Conservation (phyloP, 2,888 invertebrate genomes). For the Dastarcus helophoroides region DNA sequence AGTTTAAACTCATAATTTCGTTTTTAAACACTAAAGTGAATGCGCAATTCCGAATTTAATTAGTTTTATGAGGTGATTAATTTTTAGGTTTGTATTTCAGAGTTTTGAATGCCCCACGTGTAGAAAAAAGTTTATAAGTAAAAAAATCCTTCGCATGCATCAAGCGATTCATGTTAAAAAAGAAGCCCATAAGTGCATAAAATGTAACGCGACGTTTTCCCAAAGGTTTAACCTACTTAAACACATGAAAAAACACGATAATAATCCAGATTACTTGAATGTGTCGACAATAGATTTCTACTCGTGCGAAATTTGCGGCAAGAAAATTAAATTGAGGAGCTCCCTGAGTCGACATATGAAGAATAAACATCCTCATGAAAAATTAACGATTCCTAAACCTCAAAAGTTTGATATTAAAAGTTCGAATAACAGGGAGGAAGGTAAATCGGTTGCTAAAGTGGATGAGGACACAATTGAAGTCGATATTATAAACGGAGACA, state of each 20-base stretch:
- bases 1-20: too few relatives aligned
- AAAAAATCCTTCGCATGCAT: slow-evolving; percentile 2
- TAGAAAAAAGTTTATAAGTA: slow-evolving; percentile 6
- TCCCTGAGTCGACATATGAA: slow-evolving; percentile 31
- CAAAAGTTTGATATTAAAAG: too few relatives aligned
- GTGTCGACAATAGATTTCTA: not conserved
- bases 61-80: too few relatives aligned
- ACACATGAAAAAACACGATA: slow-evolving; percentile 18
- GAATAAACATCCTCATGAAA: slow-evolving; percentile 24
- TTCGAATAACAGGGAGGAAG: slow-evolving; percentile 8
- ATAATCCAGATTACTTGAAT: slow-evolving; percentile 6
- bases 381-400: not conserved
- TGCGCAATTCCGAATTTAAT: too few relatives aligned
- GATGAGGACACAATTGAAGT: slow-evolving; percentile 19
- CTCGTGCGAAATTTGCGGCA: slow-evolving; percentile 28
- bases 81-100: slow-evolving; percentile 9
- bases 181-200: slow-evolving; percentile 20
- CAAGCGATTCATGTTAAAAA: slow-evolving; percentile 15
- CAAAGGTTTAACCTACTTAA: slow-evolving; percentile 16
- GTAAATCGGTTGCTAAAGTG: slow-evolving; percentile 10
- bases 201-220: slow-evolving; percentile 18
- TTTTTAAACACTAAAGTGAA: too few relatives aligned
- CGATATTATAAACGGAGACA: slow-evolving; percentile 5
- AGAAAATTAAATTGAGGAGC: slow-evolving; percentile 28
- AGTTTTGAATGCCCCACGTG: slow-evolving; percentile 18